phyloP scores from a whole-genome alignment of 2,888 invertebrate species.

The Trichogramma evanescens region DNA sequence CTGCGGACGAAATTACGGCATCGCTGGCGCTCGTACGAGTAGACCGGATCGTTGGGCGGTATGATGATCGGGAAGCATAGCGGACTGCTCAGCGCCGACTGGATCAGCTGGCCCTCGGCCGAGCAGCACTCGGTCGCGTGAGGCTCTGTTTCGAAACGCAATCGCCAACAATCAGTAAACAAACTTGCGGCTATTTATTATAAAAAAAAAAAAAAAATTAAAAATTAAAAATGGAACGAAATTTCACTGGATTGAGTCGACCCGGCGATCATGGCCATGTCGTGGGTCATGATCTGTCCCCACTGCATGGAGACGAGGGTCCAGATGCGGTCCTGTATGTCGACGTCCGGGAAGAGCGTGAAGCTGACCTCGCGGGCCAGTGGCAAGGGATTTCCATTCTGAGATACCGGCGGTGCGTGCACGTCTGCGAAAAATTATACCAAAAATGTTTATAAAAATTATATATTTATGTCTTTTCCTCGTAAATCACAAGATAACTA shows the following conservation, averaged over 20 bases:
- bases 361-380: conserved; percentile 65
- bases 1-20: conserved; percentile 72
- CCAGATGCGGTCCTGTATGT: conserved; percentile 64
- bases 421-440: conserved; percentile 50
- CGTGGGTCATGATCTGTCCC: conserved; percentile 74
- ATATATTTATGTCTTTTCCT: no score
- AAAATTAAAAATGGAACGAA: neutral
- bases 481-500: no score
- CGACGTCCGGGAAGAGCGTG: conserved; percentile 63
- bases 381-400: conserved; percentile 62
- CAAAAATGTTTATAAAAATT: no score
- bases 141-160: conserved; percentile 25
- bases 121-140: conserved; percentile 60
- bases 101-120: conserved; percentile 52
- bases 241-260: conserved; percentile 66
- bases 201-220: no score
- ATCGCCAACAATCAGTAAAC: no score
- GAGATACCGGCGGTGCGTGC: conserved; percentile 58
- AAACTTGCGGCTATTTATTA: no score
- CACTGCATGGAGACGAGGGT: conserved; percentile 73
- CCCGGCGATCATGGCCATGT: conserved; percentile 68
- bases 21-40: conserved; percentile 51
- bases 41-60: conserved; percentile 48
- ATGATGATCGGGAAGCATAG: conserved; percentile 42
- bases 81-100: conserved; percentile 39